Base-by-base conservation (phyloP, 2,888 invertebrate species). In the Coelopa pilipes region DNA sequence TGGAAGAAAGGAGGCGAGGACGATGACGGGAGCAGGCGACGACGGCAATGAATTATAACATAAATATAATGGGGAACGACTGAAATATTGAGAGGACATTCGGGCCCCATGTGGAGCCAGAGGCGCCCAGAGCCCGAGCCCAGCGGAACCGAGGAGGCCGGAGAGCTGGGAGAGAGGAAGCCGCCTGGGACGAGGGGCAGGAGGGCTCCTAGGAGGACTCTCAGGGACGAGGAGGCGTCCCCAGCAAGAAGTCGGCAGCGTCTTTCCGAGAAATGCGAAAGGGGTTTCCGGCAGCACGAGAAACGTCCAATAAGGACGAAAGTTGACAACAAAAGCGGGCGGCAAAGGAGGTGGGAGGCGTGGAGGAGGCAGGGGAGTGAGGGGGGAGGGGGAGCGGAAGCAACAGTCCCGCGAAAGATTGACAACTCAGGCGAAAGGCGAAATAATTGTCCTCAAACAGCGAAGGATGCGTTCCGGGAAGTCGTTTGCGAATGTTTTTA, bases 31-130 rank as follows among this genome's bases (percentile, higher is more conserved):
- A n/a, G n/a, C n/a, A n/a, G n/a, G n/a, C n/a, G n/a, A n/a, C 34
- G 24, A 47, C 46, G 46, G 46, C 46, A 66, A 66, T 66, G 66
- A 49, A 50, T 66, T 66, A 50, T 50, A 19, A 66, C 66, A 50
- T 66, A 50, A 66, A 66, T 50, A 66, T 66, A 50, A 66, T 66
- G 49, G 24, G 13, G 50, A 19, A 66, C 50, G 66, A 49, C 50
- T 66, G 49, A 50, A 66, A 66, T 66, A 66, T 66, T 66, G 66
- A 66, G 21, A 66, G 66, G 12, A 50, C 50, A 66, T 66, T 66
- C 49, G 24, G 19, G 13, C 1, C 3, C 1, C 45, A 62, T 62
- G 34, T 62, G 45, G 19, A 21, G 47, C 17, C 12, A 47, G 17
- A 65, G 13, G 17, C 34, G 21, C 13, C 11, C 19, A 9, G 10